Percentiles rank a stretch among this genome's conserved stretches.
phyloP scores from a whole-genome alignment of 2,797 vertebrate genomes.

The Odontamblyopus lacepedii region DNA sequence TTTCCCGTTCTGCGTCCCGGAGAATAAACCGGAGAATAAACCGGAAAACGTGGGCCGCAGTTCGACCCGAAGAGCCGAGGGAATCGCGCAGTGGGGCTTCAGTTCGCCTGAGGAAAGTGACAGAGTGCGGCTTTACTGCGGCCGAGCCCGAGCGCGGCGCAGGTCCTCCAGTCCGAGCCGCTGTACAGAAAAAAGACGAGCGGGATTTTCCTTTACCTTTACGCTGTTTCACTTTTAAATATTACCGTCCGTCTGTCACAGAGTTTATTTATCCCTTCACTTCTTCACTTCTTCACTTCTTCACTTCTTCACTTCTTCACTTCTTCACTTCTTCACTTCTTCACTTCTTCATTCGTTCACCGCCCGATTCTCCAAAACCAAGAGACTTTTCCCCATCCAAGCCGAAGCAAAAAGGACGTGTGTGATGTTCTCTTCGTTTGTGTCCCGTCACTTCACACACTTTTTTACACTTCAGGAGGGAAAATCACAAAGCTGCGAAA shows the following conservation, averaged over 20 bases:
- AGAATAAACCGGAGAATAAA: too few species aligned
- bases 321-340: conserved; percentile 24
- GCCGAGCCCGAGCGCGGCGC: not conserved
- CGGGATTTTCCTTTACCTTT: conserved; percentile 45
- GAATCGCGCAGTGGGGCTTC: too few species aligned
- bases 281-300: conserved; percentile 28
- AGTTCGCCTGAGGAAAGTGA: too few species aligned
- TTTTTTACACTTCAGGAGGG: not conserved
- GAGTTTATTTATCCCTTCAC: conserved; percentile 26
- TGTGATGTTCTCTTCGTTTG: conserved; percentile 52
- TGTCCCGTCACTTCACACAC: not conserved
- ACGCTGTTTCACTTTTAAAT: conserved; percentile 51
- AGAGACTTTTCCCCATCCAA: conserved; percentile 57
- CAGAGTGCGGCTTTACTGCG: too few species aligned
- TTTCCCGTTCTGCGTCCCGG: too few species aligned
- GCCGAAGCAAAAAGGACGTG: conserved; percentile 68
- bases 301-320: conserved; percentile 26
- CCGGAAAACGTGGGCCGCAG: too few species aligned
- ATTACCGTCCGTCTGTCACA: conserved; percentile 53
- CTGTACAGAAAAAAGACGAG: conserved; percentile 59
- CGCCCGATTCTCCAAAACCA: conserved; percentile 19
- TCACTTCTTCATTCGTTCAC: not conserved
- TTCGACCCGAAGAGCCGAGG: too few species aligned
- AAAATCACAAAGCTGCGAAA: not conserved
- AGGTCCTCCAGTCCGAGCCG: conserved; percentile 9